Base-by-base conservation (phyloP, 2,797 vertebrate species). In the Muscicapa striata region DNA sequence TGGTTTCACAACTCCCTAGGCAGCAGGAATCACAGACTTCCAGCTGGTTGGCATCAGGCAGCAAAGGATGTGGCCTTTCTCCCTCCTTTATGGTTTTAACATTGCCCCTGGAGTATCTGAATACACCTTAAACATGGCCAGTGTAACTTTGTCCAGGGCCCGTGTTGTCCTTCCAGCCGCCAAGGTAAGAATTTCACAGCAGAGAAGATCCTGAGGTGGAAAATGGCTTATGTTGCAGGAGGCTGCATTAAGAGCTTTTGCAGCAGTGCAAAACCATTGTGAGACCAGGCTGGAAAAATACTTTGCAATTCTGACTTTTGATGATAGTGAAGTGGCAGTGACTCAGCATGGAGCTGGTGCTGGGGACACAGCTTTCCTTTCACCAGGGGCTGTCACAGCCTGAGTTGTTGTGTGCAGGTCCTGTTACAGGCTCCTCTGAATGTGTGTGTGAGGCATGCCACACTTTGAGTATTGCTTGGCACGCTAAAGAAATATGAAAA, bases 1-100 rank as follows among this genome's bases (percentile, higher is more conserved):
- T 80, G 72, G 75, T 74, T 93, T 94, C 85, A 90, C 75, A 80
- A 82, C 67, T 89, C 61, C n/a, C 45, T 43, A 41, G 70, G 82
- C 79, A 80, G 72, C 0, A 0, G 82, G 72, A 87, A 49, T 73
- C 72, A 73, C 34, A 67, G 40, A 21, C 29, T 93, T 83, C 75
- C 89, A 59, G 81, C 48, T 74, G 61, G 34, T 5, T 93, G 72
- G 59, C 68, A 85, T 77, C 46, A 79, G 67, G 45, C n/a, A 77
- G 34, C n/a, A 69, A 81, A 88, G 19, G 74, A 63, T 6, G 5
- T 18, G 24, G 63, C 32, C 43, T 48, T 38, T 52, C 43, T 88
- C 63, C 36, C 27, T 79, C 26, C 55, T 59, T 82, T 49, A 49
- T 14, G 23, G 2, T 92, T 90, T 84, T 36, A 75, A 13, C 14